Conservation (phyloP, 1,140 invertebrate species). For the Melanaphis sacchari region DNA sequence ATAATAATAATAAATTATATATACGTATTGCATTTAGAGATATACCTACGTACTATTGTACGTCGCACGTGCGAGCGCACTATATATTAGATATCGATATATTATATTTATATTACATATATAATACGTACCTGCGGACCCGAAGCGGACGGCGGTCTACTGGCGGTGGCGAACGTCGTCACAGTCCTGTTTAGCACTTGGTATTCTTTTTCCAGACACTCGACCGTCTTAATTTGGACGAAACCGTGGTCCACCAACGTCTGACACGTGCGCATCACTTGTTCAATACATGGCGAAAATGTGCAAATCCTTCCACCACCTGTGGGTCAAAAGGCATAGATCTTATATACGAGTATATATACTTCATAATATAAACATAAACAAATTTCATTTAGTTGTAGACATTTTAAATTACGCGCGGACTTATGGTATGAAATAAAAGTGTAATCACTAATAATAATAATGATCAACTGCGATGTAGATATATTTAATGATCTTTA, state of each 20-base stretch:
- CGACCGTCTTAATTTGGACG: constrained; percentile 83
- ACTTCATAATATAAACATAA: background rate
- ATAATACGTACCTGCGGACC: background rate
- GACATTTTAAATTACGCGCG: background rate
- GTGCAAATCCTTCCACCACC: constrained; percentile 91
- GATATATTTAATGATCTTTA: background rate
- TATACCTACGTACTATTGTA: background rate
- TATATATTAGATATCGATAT: background rate
- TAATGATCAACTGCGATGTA: background rate
- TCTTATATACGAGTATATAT: background rate
- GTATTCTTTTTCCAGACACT: constrained; percentile 85
- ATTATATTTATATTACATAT: background rate
- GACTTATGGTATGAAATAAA: background rate
- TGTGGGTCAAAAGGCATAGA: background rate
- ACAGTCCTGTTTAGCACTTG: constrained; percentile 78
- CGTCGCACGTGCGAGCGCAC: background rate
- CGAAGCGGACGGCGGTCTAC: constrained; percentile 61
- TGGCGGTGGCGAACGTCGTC: constrained; percentile 68
- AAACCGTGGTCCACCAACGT: constrained; percentile 77
- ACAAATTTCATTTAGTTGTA: background rate
- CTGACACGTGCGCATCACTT: constrained; percentile 87
- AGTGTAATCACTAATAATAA: background rate
- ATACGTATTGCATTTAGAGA: background rate
- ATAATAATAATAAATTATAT: background rate
- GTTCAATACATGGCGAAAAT: constrained; percentile 98